Conservation (phyloP, 92 coral and sea anemone genomes). For the Epizoanthus ramosus region DNA sequence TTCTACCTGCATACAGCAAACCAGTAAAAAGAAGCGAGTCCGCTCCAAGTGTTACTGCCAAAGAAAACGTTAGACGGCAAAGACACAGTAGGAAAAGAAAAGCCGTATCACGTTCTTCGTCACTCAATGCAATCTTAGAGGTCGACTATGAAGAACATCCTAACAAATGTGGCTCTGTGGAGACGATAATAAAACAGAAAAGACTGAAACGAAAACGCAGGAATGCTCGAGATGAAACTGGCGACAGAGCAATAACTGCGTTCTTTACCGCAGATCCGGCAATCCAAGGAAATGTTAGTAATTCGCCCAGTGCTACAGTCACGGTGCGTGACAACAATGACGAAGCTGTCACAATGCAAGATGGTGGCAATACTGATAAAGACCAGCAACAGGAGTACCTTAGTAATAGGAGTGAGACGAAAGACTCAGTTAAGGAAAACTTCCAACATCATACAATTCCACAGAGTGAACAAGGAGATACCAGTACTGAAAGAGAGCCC, state of each 20-base stretch:
- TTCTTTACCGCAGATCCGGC: constrained; percentile 23
- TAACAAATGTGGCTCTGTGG: background rate
- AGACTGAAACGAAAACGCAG: background rate
- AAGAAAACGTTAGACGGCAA: constrained; percentile 38
- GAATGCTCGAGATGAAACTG: background rate
- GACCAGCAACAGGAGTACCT: too few species aligned
- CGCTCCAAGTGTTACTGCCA: constrained; percentile 63
- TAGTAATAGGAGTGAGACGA: too few species aligned
- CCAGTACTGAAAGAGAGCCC: too few species aligned
- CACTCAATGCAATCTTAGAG: constrained; percentile 29
- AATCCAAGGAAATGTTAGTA: background rate
- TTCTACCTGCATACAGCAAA: constrained; percentile 25
- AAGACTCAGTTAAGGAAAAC: too few species aligned
- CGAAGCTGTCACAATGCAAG: too few species aligned
- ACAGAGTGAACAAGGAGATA: too few species aligned
- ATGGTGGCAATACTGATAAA: too few species aligned
- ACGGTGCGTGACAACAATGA: too few species aligned
- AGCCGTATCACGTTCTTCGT: constrained; percentile 13
- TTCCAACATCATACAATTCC: too few species aligned
- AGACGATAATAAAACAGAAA: constrained; percentile 25
- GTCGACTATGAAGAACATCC: background rate
- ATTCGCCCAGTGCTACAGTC: too few species aligned
- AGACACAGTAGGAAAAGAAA: background rate
- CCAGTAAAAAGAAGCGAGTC: constrained; percentile 62
- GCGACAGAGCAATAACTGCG: background rate